Evolutionary conservation across 2,797 vertebrate genomes (phyloP).

Genomic region (Artibeus jamaicensis): DNA sequence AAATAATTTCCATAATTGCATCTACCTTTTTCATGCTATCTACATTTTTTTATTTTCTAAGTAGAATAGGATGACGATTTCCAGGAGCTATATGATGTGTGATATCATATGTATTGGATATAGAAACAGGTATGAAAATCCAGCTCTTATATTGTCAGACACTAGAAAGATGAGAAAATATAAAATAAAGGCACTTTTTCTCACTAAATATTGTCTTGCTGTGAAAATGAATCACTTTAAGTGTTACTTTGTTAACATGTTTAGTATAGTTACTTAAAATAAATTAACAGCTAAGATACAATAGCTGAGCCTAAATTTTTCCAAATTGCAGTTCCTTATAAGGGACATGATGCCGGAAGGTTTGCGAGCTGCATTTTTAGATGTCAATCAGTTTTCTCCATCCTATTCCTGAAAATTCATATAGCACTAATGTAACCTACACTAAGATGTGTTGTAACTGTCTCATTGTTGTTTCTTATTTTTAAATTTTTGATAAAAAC

Average conservation of each 20-base stretch:
- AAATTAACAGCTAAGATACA: neutral
- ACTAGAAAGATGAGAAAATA: neutral
- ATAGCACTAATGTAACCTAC: neutral
- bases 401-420: neutral
- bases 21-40: too few species aligned
- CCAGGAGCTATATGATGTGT: neutral
- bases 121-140: neutral
- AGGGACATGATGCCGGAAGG: neutral
- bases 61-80: neutral
- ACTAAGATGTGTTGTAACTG: neutral
- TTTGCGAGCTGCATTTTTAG: neutral
- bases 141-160: neutral
- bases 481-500: neutral
- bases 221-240: neutral
- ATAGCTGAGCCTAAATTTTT: neutral
- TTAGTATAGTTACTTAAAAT: neutral
- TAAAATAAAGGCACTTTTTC: neutral
- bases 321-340: neutral
- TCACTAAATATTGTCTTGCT: neutral
- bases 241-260: neutral
- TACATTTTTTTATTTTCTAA: neutral
- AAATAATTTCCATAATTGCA: neutral
- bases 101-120: neutral
- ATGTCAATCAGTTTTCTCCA: neutral
- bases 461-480: neutral